Percentiles rank a stretch among this genome's conserved stretches.
Conservation (phyloP, 2,888 invertebrate genomes). For the Polylopha cassiicola region DNA sequence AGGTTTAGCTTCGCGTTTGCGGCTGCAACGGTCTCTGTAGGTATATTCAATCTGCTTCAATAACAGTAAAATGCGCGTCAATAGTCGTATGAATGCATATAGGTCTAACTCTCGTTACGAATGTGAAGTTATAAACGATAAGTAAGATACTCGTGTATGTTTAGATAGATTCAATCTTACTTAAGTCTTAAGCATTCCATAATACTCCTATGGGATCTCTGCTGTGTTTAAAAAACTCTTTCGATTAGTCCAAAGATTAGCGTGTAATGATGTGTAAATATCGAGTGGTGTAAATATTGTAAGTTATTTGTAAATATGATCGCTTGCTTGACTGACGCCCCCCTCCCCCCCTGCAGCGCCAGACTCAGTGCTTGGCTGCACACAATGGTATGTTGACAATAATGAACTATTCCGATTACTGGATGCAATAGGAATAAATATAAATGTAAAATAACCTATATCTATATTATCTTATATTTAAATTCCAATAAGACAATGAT, state of each 20-base stretch:
- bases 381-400: conserved; percentile 64
- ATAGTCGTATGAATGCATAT: conserved; percentile 1
- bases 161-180: conserved; percentile 70
- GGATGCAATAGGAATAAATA: conserved; percentile 38
- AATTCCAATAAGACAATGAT: conserved; percentile 12
- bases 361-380: conserved; percentile 23
- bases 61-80: neutral
- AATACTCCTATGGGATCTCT: conserved; percentile 73
- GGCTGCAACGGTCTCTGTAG: neutral
- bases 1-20: too few relatives aligned
- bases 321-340: conserved; percentile 34
- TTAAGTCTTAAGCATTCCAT: conserved; percentile 73
- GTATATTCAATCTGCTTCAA: too few relatives aligned
- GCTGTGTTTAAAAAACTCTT: conserved; percentile 70
- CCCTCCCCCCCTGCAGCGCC: too few relatives aligned
- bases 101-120: conserved; percentile 11
- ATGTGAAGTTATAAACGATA: conserved; percentile 21
- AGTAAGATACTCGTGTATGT: conserved; percentile 56
- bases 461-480: conserved; percentile 19
- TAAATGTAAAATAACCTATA: conserved; percentile 24
- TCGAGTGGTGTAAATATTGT: conserved; percentile 44
- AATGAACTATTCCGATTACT: conserved; percentile 57
- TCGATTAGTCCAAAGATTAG: conserved; percentile 63
- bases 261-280: conserved; percentile 32
- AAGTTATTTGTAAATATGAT: conserved; percentile 60